Percentiles rank a stretch among this genome's conserved stretches.
Conservation (phyloP, 2,797 vertebrate genomes). For the Heteromormyrus szaboi region DNA sequence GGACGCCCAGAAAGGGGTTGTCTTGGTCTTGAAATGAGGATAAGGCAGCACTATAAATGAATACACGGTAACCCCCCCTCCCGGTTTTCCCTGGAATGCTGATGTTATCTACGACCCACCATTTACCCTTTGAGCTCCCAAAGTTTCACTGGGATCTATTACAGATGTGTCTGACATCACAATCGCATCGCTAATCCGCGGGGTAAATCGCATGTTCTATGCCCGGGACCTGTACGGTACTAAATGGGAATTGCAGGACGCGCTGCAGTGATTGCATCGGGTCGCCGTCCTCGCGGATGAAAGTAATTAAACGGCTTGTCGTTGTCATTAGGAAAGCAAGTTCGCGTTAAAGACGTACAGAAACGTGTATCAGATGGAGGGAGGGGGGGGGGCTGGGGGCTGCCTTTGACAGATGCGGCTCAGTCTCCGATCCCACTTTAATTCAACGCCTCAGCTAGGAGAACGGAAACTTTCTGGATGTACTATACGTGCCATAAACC, state of each 20-base stretch:
- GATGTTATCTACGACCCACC: neutral
- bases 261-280: neutral
- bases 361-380: neutral
- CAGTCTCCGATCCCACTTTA: neutral
- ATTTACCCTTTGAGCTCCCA: neutral
- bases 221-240: neutral
- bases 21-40: slow-evolving; percentile 21
- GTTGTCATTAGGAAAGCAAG: neutral
- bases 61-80: neutral
- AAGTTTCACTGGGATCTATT: slow-evolving; percentile 1
- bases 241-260: neutral
- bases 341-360: neutral
- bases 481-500: neutral
- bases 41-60: neutral
- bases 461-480: neutral
- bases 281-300: neutral
- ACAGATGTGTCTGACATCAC: neutral
- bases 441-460: neutral
- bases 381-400: too few species aligned
- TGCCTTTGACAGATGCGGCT: neutral
- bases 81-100: neutral
- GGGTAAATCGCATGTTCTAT: neutral
- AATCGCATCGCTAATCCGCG: neutral
- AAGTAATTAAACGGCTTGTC: neutral
- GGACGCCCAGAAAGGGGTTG: slow-evolving; percentile 28